Evolutionary conservation across 2,888 invertebrate species (phyloP), one percentile per base, ranked within the genome.

Genomic region (Carpatolechia fugitivella): DNA sequence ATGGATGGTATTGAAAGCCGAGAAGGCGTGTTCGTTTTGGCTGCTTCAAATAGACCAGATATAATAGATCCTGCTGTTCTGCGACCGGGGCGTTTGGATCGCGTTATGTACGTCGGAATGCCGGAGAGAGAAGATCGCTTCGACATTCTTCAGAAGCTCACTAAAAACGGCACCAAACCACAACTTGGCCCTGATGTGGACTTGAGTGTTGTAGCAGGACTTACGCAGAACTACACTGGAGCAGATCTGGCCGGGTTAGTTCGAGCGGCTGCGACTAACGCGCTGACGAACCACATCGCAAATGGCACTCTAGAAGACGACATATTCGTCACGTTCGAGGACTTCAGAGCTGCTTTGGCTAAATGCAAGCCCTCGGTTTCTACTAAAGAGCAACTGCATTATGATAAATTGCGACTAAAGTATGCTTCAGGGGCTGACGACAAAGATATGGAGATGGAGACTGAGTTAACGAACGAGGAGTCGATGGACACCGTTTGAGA

Each of bases 1-100:
- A 98, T 99, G 99, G 99, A 99, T 76, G 99, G 99, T 2, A 93
- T 99, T 38, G 97, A 98, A 77, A 94, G 94, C 29, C 93, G 99
- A 48, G 94, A 95, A 75, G 97, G 97, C 1, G 99, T 99, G 3
- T 99, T 97, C 78, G 92, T 99, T 16, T 93, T 99, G 87, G 99
- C 98, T 0, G 99, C 99, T 0, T 98, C 97, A 24, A 99, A 99
- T 89, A 92, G 99, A 65, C 98, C 98, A 0, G 98, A 99, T 72
- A 98, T 98, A 18, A 95, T 99, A 55, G 99, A 99, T 85, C 96
- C 98, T 2, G 99, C 99, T 0, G 95, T 99, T 36, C 82, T 99
- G 58, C 91, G 98, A 70, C 93, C 93, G 0, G 99, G 99, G 0
- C 93, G 99, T 63, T 90, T 99, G 58, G 98, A 98, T 75, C 96